Base-by-base conservation (phyloP, 2,113 vertebrate genomes). In the Lutjanus erythropterus region DNA sequence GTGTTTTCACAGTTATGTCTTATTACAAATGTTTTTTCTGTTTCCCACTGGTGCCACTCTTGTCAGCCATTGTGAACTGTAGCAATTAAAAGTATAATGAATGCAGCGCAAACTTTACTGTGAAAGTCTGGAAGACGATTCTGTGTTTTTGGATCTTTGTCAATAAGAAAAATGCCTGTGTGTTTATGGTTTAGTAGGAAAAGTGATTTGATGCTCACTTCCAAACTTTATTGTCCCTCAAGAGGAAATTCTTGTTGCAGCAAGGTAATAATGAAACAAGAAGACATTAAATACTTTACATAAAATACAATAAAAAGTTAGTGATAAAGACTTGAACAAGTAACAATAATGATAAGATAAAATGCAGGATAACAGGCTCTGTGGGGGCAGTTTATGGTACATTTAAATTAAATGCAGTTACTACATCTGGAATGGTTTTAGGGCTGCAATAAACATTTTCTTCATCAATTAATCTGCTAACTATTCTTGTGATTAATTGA, bases 41-140 rank as follows among this genome's bases (percentile, higher is more conserved):
- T 47, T 55, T 58, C 50, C 18, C 49, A 23, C 31, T 49, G 9
- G 16, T 53, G 56, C 23, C 53, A 18, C 61, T 70, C 25, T 19
- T 67, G 18, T 56, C 33, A 52, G 73, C 31, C 18, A n/a, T 18
- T 55, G 64, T 23, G 56, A 68, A 60, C 60, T 12, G 9, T 44
- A 25, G 66, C 25, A 71, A 37, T 52, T 72, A 23, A 33, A 58
- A 35, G 5, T 23, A 15, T 52, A 71, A 59, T 9, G 4, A 62
- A 29, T 39, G 59, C 8, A 1, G 21, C 41, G 50, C 21, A 21
- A 59, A 33, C 47, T 71, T 56, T 39, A 37, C 39, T 29, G 11
- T 37, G 7, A 46, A 70, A 58, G 35, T 71, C 9, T 59, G 52
- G 19, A 25, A 14, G 18, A 49, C 49, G 23, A 49, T 9, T 64